phyloP scores from a whole-genome alignment of 2,797 vertebrate genomes.

The Anableps anableps region DNA sequence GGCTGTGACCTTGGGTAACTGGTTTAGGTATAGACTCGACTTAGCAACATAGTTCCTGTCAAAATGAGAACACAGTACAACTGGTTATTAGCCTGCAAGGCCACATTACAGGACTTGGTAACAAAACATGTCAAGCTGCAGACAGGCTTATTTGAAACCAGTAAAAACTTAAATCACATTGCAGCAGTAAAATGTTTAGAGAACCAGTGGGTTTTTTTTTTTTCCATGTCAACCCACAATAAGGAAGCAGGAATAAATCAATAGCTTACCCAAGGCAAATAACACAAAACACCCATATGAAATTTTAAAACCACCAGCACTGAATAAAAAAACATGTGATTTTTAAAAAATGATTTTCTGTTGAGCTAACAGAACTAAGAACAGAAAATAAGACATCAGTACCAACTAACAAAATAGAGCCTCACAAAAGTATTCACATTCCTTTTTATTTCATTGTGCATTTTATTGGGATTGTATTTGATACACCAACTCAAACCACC shows the following conservation, averaged over 20 bases:
- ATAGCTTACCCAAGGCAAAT: not conserved
- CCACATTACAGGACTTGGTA: slow-evolving; percentile 32
- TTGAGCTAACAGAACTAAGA: no score
- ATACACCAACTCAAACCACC: no score
- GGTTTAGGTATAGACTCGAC: slow-evolving; percentile 39
- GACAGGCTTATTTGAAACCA: slow-evolving; percentile 37
- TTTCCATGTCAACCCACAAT: not conserved
- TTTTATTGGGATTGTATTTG: no score
- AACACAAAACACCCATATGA: no score
- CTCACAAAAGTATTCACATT: not conserved
- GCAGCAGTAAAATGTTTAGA: slow-evolving; percentile 28
- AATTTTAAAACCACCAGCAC: no score
- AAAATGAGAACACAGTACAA: slow-evolving; percentile 33
- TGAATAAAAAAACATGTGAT: no score
- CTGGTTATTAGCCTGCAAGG: slow-evolving; percentile 51
- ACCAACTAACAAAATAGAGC: not conserved
- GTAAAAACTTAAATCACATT: slow-evolving; percentile 50
- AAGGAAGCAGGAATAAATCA: slow-evolving; percentile 2
- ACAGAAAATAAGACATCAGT: no score
- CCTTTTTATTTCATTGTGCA: no score
- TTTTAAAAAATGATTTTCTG: no score
- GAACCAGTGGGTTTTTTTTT: not conserved
- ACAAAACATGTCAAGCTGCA: slow-evolving; percentile 58
- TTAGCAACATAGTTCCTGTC: slow-evolving; percentile 19
- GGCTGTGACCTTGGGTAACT: slow-evolving; percentile 42